Conservation (phyloP, 2,113 vertebrate genomes). For the Syngnathus scovelli region DNA sequence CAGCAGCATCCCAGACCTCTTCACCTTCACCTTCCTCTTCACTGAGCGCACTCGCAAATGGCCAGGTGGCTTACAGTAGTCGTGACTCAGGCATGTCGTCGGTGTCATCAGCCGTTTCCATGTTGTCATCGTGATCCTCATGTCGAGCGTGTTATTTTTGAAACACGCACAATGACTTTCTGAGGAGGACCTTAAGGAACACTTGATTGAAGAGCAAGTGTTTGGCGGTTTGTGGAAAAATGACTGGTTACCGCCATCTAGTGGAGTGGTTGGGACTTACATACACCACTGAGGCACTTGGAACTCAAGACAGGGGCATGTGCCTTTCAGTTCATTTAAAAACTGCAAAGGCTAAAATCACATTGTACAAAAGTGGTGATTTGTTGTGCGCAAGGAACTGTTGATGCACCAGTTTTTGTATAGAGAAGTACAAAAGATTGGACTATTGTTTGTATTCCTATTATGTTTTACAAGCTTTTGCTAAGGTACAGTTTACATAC, state of each 20-base stretch:
- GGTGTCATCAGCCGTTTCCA: slow-evolving; percentile 72
- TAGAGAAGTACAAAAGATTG: slow-evolving; percentile 80
- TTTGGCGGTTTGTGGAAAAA: not conserved
- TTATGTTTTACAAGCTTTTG: slow-evolving; percentile 90
- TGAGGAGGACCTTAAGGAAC: slow-evolving; percentile 40
- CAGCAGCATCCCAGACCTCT: slow-evolving; percentile 71
- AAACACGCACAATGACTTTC: slow-evolving; percentile 13
- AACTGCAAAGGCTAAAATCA: not conserved
- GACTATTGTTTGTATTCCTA: slow-evolving; percentile 68
- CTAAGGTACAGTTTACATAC: slow-evolving; percentile 87
- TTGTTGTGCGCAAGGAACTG: slow-evolving; percentile 66
- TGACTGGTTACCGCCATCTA: slow-evolving; percentile 49
- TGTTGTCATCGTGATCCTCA: slow-evolving; percentile 75
- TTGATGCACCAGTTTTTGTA: slow-evolving; percentile 40
- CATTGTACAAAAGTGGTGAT: not conserved
- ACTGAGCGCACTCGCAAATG: slow-evolving; percentile 75
- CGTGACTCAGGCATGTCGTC: slow-evolving; percentile 75
- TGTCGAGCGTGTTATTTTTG: not conserved
- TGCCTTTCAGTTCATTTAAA: not conserved
- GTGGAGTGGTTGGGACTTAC: slow-evolving; percentile 60
- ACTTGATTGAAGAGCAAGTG: slow-evolving; percentile 19
- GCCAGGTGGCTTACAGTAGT: slow-evolving; percentile 76
- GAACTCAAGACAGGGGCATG: slow-evolving; percentile 38
- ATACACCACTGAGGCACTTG: slow-evolving; percentile 34
- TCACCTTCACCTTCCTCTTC: slow-evolving; percentile 66